These are phyloP conservation scores for Tenthredo amoena DNA, from an alignment of 2,888 invertebrate genomes.

Conservation along the genomic window DNA sequence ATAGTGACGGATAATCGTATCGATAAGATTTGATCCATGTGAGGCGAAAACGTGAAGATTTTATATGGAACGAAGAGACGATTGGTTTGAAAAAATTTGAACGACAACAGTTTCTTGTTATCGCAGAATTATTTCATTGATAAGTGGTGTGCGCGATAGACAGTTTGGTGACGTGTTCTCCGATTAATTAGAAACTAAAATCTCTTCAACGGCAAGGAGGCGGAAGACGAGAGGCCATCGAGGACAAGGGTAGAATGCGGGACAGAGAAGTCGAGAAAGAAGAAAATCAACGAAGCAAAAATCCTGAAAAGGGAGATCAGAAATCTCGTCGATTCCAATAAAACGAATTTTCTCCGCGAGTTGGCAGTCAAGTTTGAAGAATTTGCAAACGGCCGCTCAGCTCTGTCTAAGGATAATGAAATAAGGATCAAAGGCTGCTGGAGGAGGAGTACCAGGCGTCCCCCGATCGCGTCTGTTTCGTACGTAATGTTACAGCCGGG, in stretches of 20 bases:
- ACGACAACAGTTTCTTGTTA: not conserved
- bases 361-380: constrained; percentile 72
- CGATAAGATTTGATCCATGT: not conserved
- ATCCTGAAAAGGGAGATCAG: constrained; percentile 54
- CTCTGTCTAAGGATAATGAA: constrained; percentile 73
- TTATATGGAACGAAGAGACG: not conserved
- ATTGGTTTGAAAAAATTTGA: not conserved
- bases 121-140: not conserved
- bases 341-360: constrained; percentile 75
- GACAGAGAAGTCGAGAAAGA: constrained; percentile 18
- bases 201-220: not conserved
- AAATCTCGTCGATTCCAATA: constrained; percentile 71
- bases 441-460: constrained; percentile 41
- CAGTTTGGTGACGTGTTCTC: constrained; percentile 6
- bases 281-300: constrained; percentile 46
- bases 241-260: constrained; percentile 58
- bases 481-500: constrained; percentile 55
- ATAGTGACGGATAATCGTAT: not conserved
- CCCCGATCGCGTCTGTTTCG: constrained; percentile 41
- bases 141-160: constrained; percentile 3
- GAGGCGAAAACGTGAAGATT: not conserved
- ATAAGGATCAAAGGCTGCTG: constrained; percentile 76
- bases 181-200: not conserved
- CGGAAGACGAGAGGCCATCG: not conserved
- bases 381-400: constrained; percentile 74